These are phyloP conservation scores for Syritta pipiens DNA, from an alignment of 2,888 invertebrate species.

Conservation along the genomic window DNA sequence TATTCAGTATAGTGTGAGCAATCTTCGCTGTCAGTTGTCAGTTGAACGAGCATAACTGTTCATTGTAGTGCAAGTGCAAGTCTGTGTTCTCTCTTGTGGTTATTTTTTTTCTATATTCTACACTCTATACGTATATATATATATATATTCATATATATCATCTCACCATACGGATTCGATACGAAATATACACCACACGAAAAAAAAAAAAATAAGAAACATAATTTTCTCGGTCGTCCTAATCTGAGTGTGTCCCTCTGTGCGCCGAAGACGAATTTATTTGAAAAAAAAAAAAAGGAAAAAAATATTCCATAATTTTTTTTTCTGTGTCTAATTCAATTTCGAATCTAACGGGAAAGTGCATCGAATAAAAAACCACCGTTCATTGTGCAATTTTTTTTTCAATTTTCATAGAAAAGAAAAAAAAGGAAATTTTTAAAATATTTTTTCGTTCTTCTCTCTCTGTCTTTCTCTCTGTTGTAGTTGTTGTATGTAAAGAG, in stretches of 20 bases:
- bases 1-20: slow-evolving; percentile 68
- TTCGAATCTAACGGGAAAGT: slow-evolving; percentile 42
- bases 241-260: slow-evolving; percentile 63
- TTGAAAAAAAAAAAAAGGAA: not conserved
- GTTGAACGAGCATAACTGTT: slow-evolving; percentile 58
- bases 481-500: not conserved
- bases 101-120: slow-evolving; percentile 64
- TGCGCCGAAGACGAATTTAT: slow-evolving; percentile 22
- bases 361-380: slow-evolving; percentile 22
- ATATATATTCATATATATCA: slow-evolving; percentile 28
- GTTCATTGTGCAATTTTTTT: slow-evolving; percentile 51
- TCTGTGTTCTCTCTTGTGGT: slow-evolving; percentile 65
- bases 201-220: no score
- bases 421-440: slow-evolving; percentile 21
- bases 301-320: not conserved
- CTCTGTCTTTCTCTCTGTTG: no score
- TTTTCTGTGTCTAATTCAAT: not conserved
- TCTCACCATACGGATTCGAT: slow-evolving; percentile 19
- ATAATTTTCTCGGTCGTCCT: slow-evolving; percentile 49
- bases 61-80: slow-evolving; percentile 66
- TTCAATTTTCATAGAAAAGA: not conserved
- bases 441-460: no score
- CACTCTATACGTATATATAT: slow-evolving; percentile 39
- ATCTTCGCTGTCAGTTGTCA: slow-evolving; percentile 63
- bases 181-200: slow-evolving; percentile 53